These are phyloP conservation scores for Therioaphis trifolii DNA, from an alignment of 2,888 invertebrate genomes.

Conservation along the genomic window DNA sequence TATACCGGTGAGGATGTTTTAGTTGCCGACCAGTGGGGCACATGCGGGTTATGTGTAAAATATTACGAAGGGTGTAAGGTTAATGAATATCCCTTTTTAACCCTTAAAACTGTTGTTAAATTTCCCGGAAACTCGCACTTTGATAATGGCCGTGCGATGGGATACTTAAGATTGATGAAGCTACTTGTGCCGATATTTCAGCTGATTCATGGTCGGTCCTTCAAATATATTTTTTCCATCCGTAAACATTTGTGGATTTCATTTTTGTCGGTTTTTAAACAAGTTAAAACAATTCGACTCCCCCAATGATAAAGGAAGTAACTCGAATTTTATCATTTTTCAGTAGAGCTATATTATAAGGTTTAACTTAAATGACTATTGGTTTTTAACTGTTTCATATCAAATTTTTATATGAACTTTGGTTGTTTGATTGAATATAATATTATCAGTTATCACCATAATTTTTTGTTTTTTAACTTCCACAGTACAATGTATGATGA, in stretches of 20 bases:
- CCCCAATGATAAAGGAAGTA: too few species aligned
- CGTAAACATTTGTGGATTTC: not conserved
- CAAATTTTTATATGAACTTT: too few species aligned
- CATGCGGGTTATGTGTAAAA: slow-evolving; percentile 33
- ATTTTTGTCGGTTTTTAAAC: not conserved
- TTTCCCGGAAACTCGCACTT: slow-evolving; percentile 46
- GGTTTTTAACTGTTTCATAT: not conserved
- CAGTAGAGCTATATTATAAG: too few species aligned
- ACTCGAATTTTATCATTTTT: too few species aligned
- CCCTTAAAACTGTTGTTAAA: slow-evolving; percentile 61
- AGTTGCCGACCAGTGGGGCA: slow-evolving; percentile 13
- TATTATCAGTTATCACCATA: too few species aligned
- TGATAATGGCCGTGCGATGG: slow-evolving; percentile 28
- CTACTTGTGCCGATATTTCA: slow-evolving; percentile 37
- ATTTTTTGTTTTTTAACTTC: too few species aligned
- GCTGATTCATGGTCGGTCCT: not conserved
- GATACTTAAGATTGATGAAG: slow-evolving; percentile 51
- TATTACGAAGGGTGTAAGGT: slow-evolving; percentile 56
- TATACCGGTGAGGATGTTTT: slow-evolving; percentile 32
- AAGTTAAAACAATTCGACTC: not conserved
- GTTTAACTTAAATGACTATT: not conserved
- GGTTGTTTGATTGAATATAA: too few species aligned
- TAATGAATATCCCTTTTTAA: slow-evolving; percentile 61
- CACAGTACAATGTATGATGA: too few species aligned
- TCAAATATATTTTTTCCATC: slow-evolving; percentile 1